Base-by-base conservation (phyloP, 2,113 vertebrate species). In the Hippocampus barbouri region DNA sequence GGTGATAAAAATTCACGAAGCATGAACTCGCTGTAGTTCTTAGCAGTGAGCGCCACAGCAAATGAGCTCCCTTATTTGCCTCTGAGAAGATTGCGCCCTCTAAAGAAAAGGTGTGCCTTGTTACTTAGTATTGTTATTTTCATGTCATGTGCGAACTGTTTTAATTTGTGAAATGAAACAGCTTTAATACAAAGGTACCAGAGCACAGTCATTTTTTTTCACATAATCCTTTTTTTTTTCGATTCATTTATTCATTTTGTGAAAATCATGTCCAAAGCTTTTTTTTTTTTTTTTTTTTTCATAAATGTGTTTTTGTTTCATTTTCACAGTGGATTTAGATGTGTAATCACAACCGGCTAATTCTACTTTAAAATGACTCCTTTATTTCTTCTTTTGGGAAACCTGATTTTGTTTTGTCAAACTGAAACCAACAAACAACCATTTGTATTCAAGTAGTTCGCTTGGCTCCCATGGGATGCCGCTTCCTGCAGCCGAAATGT, bases 361-460 rank as follows among this genome's bases (percentile, higher is more conserved):
- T 56, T 56, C 5, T 8, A 56, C 3, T 51, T 18, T 20, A 18
- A 51, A 51, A 20, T 18, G 16, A 51, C 49, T 51, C 18, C 1
- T 7, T 20, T 1, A 47, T 47, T 12, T 47, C 45, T 47, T 47
- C 15, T 12, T 47, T 47, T 47, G 15, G 14, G 45, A 47, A 47
- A 47, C 14, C 23, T n/a, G 11, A 56, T 9, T n/a, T 57, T 70
- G 38, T 70, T 45, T 20, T 74, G 72, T 77, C 79, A 72, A 70
- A 70, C 47, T 56, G 34, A 23, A 79, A 51, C 74, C 80, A 85
- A 82, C 60, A 38, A 72, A 47, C 51, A 65, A 59, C 69, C 71
- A 83, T 88, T 85, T 75, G 79, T 89, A 90, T 88, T 88, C 83
- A 70, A 41, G 20, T 18, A 5, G 67, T 85, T 84, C 86, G 74